Base-by-base conservation (phyloP, 1,140 invertebrate species). In the Xylocopa sonorina region DNA sequence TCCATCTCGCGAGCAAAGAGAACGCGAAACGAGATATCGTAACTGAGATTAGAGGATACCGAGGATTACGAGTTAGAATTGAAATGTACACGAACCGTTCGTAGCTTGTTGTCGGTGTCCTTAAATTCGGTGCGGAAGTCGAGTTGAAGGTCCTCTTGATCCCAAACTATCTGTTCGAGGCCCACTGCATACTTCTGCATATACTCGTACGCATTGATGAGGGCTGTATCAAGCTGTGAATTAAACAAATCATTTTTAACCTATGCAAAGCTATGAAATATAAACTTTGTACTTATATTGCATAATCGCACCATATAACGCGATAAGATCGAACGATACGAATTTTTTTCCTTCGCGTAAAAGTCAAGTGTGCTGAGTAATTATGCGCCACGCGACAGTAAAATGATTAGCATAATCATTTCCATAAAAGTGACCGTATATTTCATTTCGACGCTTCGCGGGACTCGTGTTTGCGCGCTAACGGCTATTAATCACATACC, bases 131-230 rank as follows among this genome's bases (percentile, higher is more conserved):
- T 89, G 64, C 91, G 85, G 89, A 95, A 95, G 24, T 90, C 81
- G 5, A 89, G 87, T 10, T 88, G 82, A 74, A 94, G 86, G 29
- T 94, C 90, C 9, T 94, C 91, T 74, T 95, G 94, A 80, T 96
- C 95, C 88, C 93, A 92, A n/a, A 94, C 93, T 16, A 96, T 93
- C 88, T 96, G 95, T 78, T 96, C 95, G 55, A 96, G 81, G 34
- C 94, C 95, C 0, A 96, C 95, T 1, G 95, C 95, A 80, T 94
- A 94, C 86, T 91, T 94, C 87, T 96, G 95, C 87, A 96, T 93
- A 82, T 94, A 93, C 75, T 94, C 91, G 88, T 95, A 96, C 10
- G 93, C 91, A 60, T 94, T 89, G 21, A 94, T 81, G 62, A 96
- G 89, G 29, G 93, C 90, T 14, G 91, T 89, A 74, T 94, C 92